Evolutionary conservation across 2,113 vertebrate genomes (phyloP), one percentile per base, ranked within the genome.

Genomic region (Psilopogon haemacephalus): DNA sequence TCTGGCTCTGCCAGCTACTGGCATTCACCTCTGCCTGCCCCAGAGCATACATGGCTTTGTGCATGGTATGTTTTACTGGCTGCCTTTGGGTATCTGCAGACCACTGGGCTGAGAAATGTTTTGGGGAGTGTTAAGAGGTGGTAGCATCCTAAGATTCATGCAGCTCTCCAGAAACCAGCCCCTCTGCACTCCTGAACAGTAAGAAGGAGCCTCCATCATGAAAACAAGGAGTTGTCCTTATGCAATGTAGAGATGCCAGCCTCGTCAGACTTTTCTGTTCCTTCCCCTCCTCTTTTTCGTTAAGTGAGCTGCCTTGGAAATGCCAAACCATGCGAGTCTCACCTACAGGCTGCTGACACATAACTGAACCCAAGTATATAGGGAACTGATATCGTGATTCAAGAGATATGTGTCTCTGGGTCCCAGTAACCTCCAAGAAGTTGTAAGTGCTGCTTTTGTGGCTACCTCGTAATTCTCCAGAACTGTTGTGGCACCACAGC

Each of bases 331-430:
- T 3, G 11, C 26, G n/a, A 65, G 21, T 37, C 27, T 83, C 48
- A 55, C 28, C 12, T 0, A 0, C 10, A 42, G 35, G 16, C 70
- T 33, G 33, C 67, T 81, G 46, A 48, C 67, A 27, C 4, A 2
- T 17, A 69, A 50, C 32, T 24, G 56, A 69, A 76, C 52, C 0
- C 3, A 30, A 86, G 17, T 24, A 40, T 10, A 30, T 15, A 54
- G 38, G 26, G 11, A 9, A 79, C 19, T 1, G 1, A 3, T 52
- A 56, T 1, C 8, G 32, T 28, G 3, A 65, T 8, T 32, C 28
- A 27, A 68, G 58, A 75, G 28, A 44, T 2, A 2, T 23, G 17
- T 70, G 37, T 37, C 26, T 75, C 54, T 38, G 37, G 52, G 15
- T 68, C 28, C 42, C n/a, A 50, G 32, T 6, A 86, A 69, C 28